Evolutionary conservation across 1,140 invertebrate genomes (phyloP).

Genomic region (Lepidotrigona ventralis): DNA sequence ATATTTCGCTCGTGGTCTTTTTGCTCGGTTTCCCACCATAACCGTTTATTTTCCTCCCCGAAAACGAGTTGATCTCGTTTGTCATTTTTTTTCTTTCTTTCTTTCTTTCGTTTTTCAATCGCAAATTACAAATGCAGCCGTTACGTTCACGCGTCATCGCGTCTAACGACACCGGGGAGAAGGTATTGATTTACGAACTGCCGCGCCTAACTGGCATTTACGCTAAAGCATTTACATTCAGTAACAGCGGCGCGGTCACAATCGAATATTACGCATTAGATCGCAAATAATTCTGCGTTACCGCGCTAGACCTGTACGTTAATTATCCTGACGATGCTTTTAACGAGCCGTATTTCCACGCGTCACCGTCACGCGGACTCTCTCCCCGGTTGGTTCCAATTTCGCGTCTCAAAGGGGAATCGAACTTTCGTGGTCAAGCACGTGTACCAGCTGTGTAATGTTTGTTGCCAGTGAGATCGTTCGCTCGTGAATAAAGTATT

Average conservation of each 20-base stretch:
- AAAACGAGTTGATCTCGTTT: neutral
- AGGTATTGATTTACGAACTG: slow-evolving; percentile 1
- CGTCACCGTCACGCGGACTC: neutral
- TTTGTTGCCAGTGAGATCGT: neutral
- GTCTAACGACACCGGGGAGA: neutral
- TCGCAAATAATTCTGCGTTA: neutral
- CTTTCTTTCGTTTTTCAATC: neutral
- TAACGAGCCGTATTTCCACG: neutral
- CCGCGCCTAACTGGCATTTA: neutral
- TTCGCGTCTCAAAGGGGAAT: neutral
- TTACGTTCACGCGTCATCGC: slow-evolving; percentile 1
- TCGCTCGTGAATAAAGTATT: neutral
- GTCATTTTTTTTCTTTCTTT: neutral
- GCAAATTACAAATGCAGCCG: neutral
- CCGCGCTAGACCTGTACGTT: neutral
- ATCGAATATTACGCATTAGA: slow-evolving; percentile 6
- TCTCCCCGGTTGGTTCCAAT: neutral
- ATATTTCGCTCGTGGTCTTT: neutral
- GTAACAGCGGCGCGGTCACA: neutral
- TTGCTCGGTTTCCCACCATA: neutral
- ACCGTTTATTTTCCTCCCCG: neutral
- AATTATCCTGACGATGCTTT: neutral
- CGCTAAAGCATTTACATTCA: neutral
- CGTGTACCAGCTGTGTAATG: neutral
- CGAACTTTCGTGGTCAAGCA: neutral